Evolutionary conservation across 2,797 vertebrate genomes (phyloP).

Genomic region (Alcedo quadribrachys): DNA sequence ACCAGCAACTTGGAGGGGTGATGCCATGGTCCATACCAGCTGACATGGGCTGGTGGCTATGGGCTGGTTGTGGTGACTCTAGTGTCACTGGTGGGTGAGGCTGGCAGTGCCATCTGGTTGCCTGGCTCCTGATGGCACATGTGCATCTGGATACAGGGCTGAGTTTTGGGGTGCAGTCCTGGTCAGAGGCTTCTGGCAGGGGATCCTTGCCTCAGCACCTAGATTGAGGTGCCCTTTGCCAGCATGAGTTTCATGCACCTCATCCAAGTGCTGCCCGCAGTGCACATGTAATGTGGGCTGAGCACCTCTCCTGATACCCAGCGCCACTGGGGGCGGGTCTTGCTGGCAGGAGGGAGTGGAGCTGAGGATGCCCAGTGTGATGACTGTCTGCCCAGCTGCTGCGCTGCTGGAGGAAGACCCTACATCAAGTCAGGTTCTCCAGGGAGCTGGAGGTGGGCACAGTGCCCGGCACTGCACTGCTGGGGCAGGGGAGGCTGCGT

Average conservation of each 20-base stretch:
- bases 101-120: neutral
- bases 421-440: neutral
- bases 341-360: neutral
- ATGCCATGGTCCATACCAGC: neutral
- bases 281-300: neutral
- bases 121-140: accelerated
- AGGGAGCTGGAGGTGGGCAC: constrained; percentile 2
- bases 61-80: neutral
- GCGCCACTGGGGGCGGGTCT: neutral
- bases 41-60: neutral
- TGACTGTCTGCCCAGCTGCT: neutral
- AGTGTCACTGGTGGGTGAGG: neutral
- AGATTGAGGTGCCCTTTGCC: neutral
- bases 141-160: accelerated
- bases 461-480: neutral
- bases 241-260: neutral
- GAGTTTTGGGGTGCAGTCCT: neutral
- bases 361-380: neutral
- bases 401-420: neutral
- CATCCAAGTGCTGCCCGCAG: accelerated
- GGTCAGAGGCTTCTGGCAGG: neutral
- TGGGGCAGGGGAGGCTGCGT: neutral
- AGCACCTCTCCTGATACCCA: neutral
- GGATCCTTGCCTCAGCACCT: neutral
- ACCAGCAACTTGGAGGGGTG: neutral